Base-by-base conservation (phyloP, 2,888 invertebrate genomes). In the Liodrosophila aerea region DNA sequence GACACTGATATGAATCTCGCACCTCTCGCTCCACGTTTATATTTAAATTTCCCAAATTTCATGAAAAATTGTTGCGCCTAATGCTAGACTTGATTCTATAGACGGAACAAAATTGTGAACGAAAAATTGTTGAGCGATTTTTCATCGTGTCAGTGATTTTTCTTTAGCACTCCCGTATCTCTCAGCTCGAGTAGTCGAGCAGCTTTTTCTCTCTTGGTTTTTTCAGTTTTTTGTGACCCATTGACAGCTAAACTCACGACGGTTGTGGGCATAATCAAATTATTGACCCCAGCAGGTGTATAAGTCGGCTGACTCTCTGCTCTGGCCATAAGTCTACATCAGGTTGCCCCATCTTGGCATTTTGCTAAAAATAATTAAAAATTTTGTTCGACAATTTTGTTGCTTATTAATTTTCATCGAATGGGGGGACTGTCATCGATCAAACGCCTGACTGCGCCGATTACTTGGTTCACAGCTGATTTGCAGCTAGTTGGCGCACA, bases 51-150 rank as follows among this genome's bases (percentile, higher is more conserved):
- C 62, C 61, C 47, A 63, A 72, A 71, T 54, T 65, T 68, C 69
- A 68, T 64, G 67, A 73, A 72, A 84, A 76, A 80, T 72, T 53
- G 45, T 62, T 71, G 37, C 44, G 81, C 54, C 73, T 65, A 40
- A 52, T 41, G 39, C 52, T 45, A 53, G 31, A 34, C 61, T 29
- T 45, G 41, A 54, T 50, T 43, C 50, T 12, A 31, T 34, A 29
- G 12, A 41, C 49, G 22, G n/a, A 1, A 56, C 18, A 64, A 83
- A 71, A 59, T 72, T 69, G 77, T 76, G 75, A 77, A 77, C 64
- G 68, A 66, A 73, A 86, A 82, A 87, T 85, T 82, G 84, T 84
- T 81, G 69, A 73, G 71, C 77, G 73, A 88, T 88, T 84, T 81
- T 81, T 87, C 85, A 71, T 83, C 61, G 54, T 77, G 86, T 87